Percentiles rank a stretch among this genome's conserved stretches.
Evolutionary conservation across 1,140 invertebrate genomes (phyloP).

Genomic region (Heterodera schachtii): DNA sequence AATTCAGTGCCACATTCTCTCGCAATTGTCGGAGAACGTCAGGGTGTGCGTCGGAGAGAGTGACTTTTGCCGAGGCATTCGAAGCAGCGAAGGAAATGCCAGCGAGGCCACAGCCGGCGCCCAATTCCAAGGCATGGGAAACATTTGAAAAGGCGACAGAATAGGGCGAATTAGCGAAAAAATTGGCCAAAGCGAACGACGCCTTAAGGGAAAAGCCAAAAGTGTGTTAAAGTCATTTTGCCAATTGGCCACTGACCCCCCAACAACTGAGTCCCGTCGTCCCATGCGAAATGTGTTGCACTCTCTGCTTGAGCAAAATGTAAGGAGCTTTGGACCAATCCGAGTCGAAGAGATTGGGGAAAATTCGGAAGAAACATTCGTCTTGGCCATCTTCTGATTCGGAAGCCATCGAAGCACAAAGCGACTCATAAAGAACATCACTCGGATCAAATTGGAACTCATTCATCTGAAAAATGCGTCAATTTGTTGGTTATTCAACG

Average conservation of each 20-base stretch:
- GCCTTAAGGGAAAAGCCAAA: conserved; percentile 1
- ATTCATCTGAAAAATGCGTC: conserved; percentile 5
- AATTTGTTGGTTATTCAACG: background rate
- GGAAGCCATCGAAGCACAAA: conserved; percentile 25
- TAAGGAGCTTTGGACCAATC: background rate
- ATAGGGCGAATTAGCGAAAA: conserved; percentile 7
- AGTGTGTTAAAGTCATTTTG: background rate
- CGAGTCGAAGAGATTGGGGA: background rate
- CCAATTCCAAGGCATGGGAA: conserved; percentile 34
- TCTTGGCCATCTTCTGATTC: background rate
- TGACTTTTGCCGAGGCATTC: background rate
- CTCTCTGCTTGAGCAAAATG: conserved; percentile 27
- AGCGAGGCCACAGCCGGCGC: conserved; percentile 44
- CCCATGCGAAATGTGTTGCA: conserved; percentile 28
- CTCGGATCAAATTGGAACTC: conserved; percentile 11
- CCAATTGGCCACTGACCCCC: background rate
- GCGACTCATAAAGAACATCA: conserved; percentile 28
- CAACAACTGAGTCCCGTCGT: conserved; percentile 35
- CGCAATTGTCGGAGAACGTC: conserved; percentile 31
- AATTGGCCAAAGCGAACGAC: conserved; percentile 27
- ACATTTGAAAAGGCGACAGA: background rate
- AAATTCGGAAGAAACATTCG: conserved; percentile 25
- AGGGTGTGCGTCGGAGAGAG: conserved; percentile 30
- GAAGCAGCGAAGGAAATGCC: conserved; percentile 31
- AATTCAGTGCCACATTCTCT: conserved; percentile 36